Conservation (phyloP, 2,888 invertebrate genomes). For the Timandra comae region DNA sequence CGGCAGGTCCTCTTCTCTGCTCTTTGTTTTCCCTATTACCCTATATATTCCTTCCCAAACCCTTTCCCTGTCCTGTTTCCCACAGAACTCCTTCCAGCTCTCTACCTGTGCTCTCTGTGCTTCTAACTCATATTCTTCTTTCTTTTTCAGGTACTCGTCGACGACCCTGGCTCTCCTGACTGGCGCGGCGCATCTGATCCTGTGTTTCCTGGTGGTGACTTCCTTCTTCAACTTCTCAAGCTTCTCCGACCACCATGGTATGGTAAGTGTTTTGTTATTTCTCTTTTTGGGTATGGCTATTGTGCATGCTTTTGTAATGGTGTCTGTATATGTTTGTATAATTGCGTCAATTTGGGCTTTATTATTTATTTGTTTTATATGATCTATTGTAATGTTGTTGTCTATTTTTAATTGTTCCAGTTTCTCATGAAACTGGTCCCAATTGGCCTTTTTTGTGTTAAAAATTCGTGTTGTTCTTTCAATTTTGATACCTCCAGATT, state of each 20-base stretch:
- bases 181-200: slow-evolving; percentile 16
- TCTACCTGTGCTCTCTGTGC: slow-evolving; percentile 6
- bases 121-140: slow-evolving; percentile 12
- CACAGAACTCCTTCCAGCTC: slow-evolving; percentile 19
- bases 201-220: slow-evolving; percentile 10
- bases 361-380: no score
- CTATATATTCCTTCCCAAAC: slow-evolving; percentile 11
- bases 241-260: slow-evolving; percentile 20
- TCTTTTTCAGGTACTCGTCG: slow-evolving; percentile 12
- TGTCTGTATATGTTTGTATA: no score
- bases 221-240: slow-evolving; percentile 11
- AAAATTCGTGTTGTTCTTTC: slow-evolving; percentile 3
- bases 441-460: slow-evolving; percentile 5
- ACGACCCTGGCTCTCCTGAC: slow-evolving; percentile 11
- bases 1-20: slow-evolving; percentile 4
- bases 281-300: slow-evolving; percentile 3
- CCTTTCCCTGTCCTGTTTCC: slow-evolving; percentile 6
- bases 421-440: slow-evolving; percentile 2
- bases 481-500: background rate
- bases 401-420: background rate
- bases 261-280: slow-evolving; percentile 1
- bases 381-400: background rate
- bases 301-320: background rate
- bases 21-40: slow-evolving; percentile 3
- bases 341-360: no score